Evolutionary conservation across 2,113 vertebrate species (phyloP).

Genomic region (Entelurus aequoreus): DNA sequence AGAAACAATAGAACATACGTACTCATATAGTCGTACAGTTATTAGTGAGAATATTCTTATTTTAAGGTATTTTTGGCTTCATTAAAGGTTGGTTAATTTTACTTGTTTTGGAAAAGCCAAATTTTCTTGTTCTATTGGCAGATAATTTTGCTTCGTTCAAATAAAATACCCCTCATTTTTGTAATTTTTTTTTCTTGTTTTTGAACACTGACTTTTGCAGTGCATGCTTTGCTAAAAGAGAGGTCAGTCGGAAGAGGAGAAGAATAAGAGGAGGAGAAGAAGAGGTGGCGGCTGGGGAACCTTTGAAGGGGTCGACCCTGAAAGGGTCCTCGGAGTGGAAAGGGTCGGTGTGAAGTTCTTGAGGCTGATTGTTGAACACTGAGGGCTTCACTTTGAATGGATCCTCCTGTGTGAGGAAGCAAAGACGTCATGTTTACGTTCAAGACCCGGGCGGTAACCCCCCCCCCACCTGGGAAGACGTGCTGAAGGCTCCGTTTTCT

Average conservation of each 20-base stretch:
- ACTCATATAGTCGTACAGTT: no score
- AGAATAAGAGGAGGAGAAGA: slow-evolving; percentile 22
- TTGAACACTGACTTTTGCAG: no score
- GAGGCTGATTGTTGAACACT: slow-evolving; percentile 78
- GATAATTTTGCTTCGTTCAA: no score
- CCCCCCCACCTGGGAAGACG: slow-evolving; percentile 29
- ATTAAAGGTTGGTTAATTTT: no score
- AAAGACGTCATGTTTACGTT: neutral
- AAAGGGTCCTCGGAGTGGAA: slow-evolving; percentile 96
- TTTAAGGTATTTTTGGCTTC: no score
- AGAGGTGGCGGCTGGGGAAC: slow-evolving; percentile 50
- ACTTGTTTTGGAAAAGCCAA: no score
- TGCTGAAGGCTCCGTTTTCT: slow-evolving; percentile 83
- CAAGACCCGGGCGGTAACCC: no score
- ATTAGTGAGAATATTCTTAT: no score
- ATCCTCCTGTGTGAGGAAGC: slow-evolving; percentile 75
- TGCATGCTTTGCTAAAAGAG: neutral
- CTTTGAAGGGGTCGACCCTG: slow-evolving; percentile 92
- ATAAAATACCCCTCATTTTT: no score
- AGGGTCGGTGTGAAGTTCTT: slow-evolving; percentile 84
- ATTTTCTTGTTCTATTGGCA: no score
- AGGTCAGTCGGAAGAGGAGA: neutral
- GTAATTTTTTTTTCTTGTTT: no score
- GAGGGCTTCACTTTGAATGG: slow-evolving; percentile 89
- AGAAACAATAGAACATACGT: no score